Evolutionary conservation across 2,888 invertebrate genomes (phyloP), one percentile per base, ranked within the genome.

Genomic region (Tiphia femorata): DNA sequence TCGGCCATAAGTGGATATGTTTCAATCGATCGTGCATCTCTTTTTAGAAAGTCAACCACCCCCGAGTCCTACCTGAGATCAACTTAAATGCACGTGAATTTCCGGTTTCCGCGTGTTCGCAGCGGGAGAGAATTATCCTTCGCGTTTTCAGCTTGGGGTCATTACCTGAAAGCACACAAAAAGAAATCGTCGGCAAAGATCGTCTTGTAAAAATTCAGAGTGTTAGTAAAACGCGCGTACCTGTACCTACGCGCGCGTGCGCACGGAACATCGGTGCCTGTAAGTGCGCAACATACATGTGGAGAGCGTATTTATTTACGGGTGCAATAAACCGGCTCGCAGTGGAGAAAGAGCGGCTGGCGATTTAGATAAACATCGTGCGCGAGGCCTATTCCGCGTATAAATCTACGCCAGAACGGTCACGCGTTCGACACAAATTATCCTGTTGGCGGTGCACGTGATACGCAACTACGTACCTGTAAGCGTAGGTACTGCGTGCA

Each of bases 381-480:
- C 49, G 50, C 48, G 55, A 49, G 52, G 16, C 41, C 67, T 64
- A 49, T 54, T 42, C 60, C 56, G 56, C 7, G 52, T 48, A 67
- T 68, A 68, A 65, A 69, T 64, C 58, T 61, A 62, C 52, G 61
- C 58, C 56, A 55, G 55, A 54, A 58, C 49, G 62, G 64, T 71
- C 71, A 71, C 71, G 70, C 68, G 68, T 70, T 58, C 67, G 64
- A 67, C 66, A 70, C 66, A 60, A 72, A 71, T 72, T 69, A 67
- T 66, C 62, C 56, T 52, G 64, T 60, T 49, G 50, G 43, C 63
- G 57, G 60, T 50, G 54, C 66, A 63, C 60, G 67, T 62, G 67
- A 62, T 62, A 56, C 54, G 35, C 30, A 41, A 48, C 12, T 29
- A 21, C 25, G 33, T n/a, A n/a, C n/a, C n/a, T n/a, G n/a, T n/a